Evolutionary conservation across 1,140 invertebrate genomes (phyloP).

Genomic region (Pantala flavescens): DNA sequence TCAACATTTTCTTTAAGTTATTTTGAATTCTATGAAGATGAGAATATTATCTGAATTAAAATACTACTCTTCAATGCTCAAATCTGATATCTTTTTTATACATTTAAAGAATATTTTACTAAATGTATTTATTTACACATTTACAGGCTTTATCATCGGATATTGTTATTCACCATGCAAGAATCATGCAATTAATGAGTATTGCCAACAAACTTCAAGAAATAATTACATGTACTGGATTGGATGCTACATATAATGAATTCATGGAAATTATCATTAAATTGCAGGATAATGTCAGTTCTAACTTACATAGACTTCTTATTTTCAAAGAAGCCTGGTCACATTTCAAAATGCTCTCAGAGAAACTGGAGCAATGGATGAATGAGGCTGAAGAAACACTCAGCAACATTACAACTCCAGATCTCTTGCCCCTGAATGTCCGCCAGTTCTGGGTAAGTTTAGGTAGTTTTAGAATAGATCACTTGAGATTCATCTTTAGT

Average conservation of each 20-base stretch:
- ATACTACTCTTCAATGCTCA: no score
- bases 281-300: slow-evolving; percentile 60
- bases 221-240: slow-evolving; percentile 56
- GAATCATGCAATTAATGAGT: slow-evolving; percentile 56
- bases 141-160: slow-evolving; percentile 58
- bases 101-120: no score
- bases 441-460: slow-evolving; percentile 62
- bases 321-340: slow-evolving; percentile 66
- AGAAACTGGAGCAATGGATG: slow-evolving; percentile 63
- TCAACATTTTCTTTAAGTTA: no score
- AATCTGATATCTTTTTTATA: no score
- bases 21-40: no score
- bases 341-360: slow-evolving; percentile 56
- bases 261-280: slow-evolving; percentile 55
- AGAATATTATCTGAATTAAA: no score
- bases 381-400: slow-evolving; percentile 55
- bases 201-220: slow-evolving; percentile 63
- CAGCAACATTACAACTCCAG: slow-evolving; percentile 36
- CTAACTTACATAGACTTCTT: slow-evolving; percentile 52
- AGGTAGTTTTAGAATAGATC: not conserved
- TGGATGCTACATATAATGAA: slow-evolving; percentile 56
- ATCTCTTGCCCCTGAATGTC: slow-evolving; percentile 54
- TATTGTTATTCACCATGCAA: slow-evolving; percentile 63
- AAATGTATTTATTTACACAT: not conserved
- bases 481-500: not conserved